Base-by-base conservation (phyloP, 2,888 invertebrate genomes). In the Rhingia rostrata region DNA sequence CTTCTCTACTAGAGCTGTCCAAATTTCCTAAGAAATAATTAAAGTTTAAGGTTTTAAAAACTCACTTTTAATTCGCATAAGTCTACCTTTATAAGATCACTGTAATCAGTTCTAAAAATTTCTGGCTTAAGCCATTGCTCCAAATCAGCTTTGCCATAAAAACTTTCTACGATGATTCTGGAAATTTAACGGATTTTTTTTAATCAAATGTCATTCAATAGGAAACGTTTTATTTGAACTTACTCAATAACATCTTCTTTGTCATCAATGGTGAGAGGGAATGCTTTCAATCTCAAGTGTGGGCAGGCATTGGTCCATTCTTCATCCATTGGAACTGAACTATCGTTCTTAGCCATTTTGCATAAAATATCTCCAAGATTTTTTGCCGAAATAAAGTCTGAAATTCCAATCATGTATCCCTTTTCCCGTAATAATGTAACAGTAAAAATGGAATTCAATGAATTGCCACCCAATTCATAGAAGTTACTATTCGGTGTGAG, bases 381-480 rank as follows among this genome's bases (percentile, higher is more conserved):
- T 35, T 93, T 92, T 0, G 97, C 95, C 0, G 93, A 93, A 41
- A 97, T 94, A 89, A 97, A 97, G 88, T 97, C 96, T 3, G 95
- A 94, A 86, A 97, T 96, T 93, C 96, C 94, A 86, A 97, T 95
- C 87, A 93, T 93, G 89, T 95, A 97, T 9, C 96, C 96, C 88
- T 94, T 94, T 70, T 97, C 96, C 54, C 94, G 93, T 60, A 97
- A 90, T 88, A 94, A 93, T 0, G 96, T 95, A 5, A 97, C 96
- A 0, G 96, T 96, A 87, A 94, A 95, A 75, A 97, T 95, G 0
- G 97, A 96, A 90, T 97, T 97, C 22, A 97, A 92, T 0, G 97
- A 97, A 89, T 97, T 97, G 9, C 97, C 97, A 1, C 97, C 97
- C 47, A 97, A 92, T 87, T 96, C 95, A 89, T 95, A 97, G 90